Evolutionary conservation across 2,797 vertebrate species (phyloP), one percentile per base, ranked within the genome.

Genomic region (Hemitrygon akajei): DNA sequence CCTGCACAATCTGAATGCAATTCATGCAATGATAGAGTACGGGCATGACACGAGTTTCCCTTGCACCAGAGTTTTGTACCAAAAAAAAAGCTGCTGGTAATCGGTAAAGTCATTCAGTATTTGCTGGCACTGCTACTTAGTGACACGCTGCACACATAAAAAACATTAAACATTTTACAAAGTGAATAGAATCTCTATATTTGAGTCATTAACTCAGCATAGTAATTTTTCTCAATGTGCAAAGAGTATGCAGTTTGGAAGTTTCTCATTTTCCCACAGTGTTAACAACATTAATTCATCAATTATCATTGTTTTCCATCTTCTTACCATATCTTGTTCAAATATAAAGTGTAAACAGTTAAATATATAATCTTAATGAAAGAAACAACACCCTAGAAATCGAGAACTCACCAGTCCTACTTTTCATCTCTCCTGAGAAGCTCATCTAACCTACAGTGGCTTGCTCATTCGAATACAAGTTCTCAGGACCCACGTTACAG

Each of bases 331-430:
- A 56, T 56, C 56, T 76, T 27, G 37, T 37, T 71, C 71, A 89
- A 30, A 14, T 0, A 18, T 12, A 30, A 56, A 18, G 5, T 76
- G 12, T 3, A n/a, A 93, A 75, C 27, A 71, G 4, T 76, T 75
- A 47, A 47, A 47, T 47, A 47, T 16, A 93, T 75, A 30, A 47
- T 25, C 47, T 73, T 76, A 76, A 37, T 30, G 16, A 40, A 47
- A 92, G 27, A 73, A 93, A 93, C 40, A 76, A 76, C 27, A 37
- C 12, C 0, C 16, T 93, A 27, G 27, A 22, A 93, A 93, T 69
- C 86, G 9, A 30, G 6, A 95, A 97, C 97, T 97, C 95, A 97
- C 96, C 96, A 91, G 27, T 94, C 94, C 94, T 93, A 94, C 95
- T 81, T 20, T 95, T 95, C 95, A 96, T 95, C 94, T 94, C 92